Evolutionary conservation across 2,797 vertebrate species (phyloP).

Genomic region (Toxotes lorentzi): DNA sequence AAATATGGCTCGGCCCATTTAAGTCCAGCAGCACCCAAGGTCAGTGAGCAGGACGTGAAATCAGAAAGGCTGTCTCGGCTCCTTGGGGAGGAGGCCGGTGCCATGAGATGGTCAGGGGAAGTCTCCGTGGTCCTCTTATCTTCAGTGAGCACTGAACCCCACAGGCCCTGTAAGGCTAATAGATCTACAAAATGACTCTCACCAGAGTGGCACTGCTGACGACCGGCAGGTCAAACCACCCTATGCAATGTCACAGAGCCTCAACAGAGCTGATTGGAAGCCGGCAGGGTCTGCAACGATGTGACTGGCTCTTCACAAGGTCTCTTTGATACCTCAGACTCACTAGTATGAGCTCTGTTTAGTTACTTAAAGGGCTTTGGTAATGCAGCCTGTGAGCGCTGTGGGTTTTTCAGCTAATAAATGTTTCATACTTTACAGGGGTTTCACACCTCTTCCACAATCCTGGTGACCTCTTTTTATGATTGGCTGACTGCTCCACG

Average conservation of each 20-base stretch:
- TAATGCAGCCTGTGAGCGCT: slow-evolving; percentile 51
- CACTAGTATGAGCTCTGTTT: slow-evolving; percentile 29
- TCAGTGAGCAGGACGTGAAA: slow-evolving; percentile 60
- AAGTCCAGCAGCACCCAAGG: slow-evolving; percentile 67
- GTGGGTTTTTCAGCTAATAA: slow-evolving; percentile 58
- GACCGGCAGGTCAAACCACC: slow-evolving; percentile 64
- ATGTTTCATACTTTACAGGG: slow-evolving; percentile 64
- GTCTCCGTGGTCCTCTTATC: slow-evolving; percentile 75
- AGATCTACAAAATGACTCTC: slow-evolving; percentile 64
- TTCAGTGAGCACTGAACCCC: slow-evolving; percentile 66
- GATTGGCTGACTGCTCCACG: slow-evolving; percentile 58
- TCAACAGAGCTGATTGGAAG: slow-evolving; percentile 38
- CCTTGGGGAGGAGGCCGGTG: slow-evolving; percentile 46
- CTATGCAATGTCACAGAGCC: slow-evolving; percentile 53
- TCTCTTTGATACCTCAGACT: slow-evolving; percentile 34
- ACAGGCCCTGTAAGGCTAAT: slow-evolving; percentile 66
- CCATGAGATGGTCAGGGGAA: slow-evolving; percentile 65
- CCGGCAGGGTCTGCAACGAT: slow-evolving; percentile 12
- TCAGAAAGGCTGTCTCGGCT: slow-evolving; percentile 46
- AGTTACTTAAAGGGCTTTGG: slow-evolving; percentile 55
- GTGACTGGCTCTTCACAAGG: slow-evolving; percentile 35
- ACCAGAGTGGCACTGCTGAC: slow-evolving; percentile 55
- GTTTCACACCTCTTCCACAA: slow-evolving; percentile 55
- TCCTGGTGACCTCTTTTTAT: slow-evolving; percentile 64
- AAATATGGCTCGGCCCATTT: slow-evolving; percentile 53